Evolutionary conservation across 1,140 invertebrate genomes (phyloP), one percentile per base, ranked within the genome.

Genomic region (Drosophila eugracilis): DNA sequence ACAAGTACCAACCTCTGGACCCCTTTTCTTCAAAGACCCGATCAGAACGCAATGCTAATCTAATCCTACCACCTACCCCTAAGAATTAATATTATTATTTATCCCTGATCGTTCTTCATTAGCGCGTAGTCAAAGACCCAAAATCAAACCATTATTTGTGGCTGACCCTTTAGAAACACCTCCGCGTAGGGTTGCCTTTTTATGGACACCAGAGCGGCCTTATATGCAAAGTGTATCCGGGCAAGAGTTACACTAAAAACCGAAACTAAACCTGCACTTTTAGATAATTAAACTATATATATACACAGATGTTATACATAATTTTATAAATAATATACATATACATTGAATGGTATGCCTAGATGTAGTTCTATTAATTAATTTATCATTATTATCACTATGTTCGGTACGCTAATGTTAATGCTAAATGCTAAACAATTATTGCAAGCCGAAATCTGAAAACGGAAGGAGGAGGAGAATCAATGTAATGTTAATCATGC

Each of bases 131-230:
- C 12, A 39, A 52, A 15, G 34, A 26, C 37, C 14, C 22, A 34
- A 36, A 60, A 65, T 28, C 22, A 15, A 47, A 21, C 10, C 30
- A 41, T 4, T 32, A n/a, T 28, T 21, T 28, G 24, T 41, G 37
- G 37, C 37, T 30, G 24, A 42, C 17, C 26, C 21, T 41, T 39
- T 39, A 14, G 6, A 28, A 14, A 47, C 32, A 26, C 26, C 36
- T 36, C 17, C 15, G 22, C 47, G 50, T 36, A 24, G 21, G 17
- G 19, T 41, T 32, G 41, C 54, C 26, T 44, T 59, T 75, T 53
- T 41, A 73, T 74, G 69, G 81, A 74, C 83, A 86, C 81, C 83
- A 62, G 69, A 81, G 83, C 83, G 83, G 83, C 83, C 83, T 88
- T 88, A 88, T 66, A 58, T 75, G 63, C 37, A 24, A 37, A 72